Base-by-base conservation (phyloP, 2,113 vertebrate genomes). In the Coregonus clupeaformis region DNA sequence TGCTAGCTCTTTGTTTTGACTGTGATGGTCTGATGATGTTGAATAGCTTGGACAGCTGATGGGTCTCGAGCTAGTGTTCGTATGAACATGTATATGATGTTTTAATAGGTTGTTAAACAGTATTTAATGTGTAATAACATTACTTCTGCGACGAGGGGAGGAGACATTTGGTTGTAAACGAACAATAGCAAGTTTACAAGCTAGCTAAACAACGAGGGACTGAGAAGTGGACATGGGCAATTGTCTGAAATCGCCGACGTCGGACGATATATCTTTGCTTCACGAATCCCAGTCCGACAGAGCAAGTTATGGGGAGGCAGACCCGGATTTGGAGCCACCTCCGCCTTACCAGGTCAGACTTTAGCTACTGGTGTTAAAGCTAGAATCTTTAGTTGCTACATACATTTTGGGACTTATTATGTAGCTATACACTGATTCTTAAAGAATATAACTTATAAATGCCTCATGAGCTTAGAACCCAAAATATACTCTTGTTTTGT, bases 231-330 rank as follows among this genome's bases (percentile, higher is more conserved):
- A 94, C 76, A 97, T 97, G 96, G 96, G 96, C 83, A 98, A 97
- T 90, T 98, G 96, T 91, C 92, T 98, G 60, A 97, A 97, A 87
- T 96, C 95, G 69, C 96, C 95, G 66, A 97, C 96, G 65, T 95
- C 96, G 49, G 96, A 97, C 88, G 95, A 98, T 90, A 97, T 97
- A 76, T 97, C 96, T 71, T 89, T 97, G 87, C 95, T 98, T 5
- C 95, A 97, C 73, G 96, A 98, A 42, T 42, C 36, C 36, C 36
- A 42, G 92, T 96, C 96, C 30, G 96, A 97, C 90, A 88, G 95
- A 81, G 95, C 94, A 68, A 97, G 96, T 87, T 96, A 95, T 81
- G 95, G 94, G 30, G 96, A 97, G 60, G 95, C 93, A n/a, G 96
- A 97, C 79, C 94, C 91, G n/a, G 96, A 98, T 80, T 91, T 95